A percentile compares a stretch with the other conserved stretches of the same genome.
These are phyloP conservation scores for Orchesella cincta DNA, from an alignment of 1,140 invertebrate species.

Conservation along the genomic window DNA sequence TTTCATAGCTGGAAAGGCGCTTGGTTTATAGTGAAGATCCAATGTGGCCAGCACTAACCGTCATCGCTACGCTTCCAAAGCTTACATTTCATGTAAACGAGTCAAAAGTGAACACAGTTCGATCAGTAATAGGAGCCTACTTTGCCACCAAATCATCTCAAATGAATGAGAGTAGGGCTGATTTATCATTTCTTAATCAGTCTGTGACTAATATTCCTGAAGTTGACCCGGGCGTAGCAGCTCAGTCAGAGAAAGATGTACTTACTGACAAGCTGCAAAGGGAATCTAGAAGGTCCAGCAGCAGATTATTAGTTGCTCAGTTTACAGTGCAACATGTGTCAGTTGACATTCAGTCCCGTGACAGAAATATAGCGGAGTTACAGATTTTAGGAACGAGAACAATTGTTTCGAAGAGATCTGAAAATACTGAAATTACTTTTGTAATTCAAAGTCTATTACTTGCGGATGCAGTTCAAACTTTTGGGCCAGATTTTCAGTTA, in stretches of 20 bases:
- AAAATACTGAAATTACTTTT: slow-evolving; percentile 73
- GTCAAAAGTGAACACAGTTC: slow-evolving; percentile 73
- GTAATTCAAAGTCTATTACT: slow-evolving; percentile 88
- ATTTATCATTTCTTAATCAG: slow-evolving; percentile 27
- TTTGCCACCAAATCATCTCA: slow-evolving; percentile 3
- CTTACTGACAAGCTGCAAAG: not conserved
- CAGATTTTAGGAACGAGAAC: slow-evolving; percentile 85
- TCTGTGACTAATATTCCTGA: slow-evolving; percentile 39
- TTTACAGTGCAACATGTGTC: slow-evolving; percentile 49
- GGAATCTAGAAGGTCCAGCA: slow-evolving; percentile 53
- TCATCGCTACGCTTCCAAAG: slow-evolving; percentile 81
- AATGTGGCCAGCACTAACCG: slow-evolving; percentile 76
- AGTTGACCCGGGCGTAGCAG: not conserved
- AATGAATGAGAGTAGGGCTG: not conserved
- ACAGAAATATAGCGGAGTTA: slow-evolving; percentile 82
- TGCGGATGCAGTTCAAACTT: slow-evolving; percentile 91
- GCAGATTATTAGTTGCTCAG: slow-evolving; percentile 71
- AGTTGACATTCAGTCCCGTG: slow-evolving; percentile 66
- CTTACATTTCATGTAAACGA: slow-evolving; percentile 88
- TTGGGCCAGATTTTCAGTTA: slow-evolving; percentile 91
- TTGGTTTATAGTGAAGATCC: slow-evolving; percentile 81
- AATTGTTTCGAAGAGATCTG: slow-evolving; percentile 69
- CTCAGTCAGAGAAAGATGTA: not conserved
- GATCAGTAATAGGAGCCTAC: slow-evolving; percentile 56
- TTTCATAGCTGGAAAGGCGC: slow-evolving; percentile 75